These are phyloP conservation scores for Microctonus brassicae DNA, from an alignment of 2,888 invertebrate genomes.

Conservation along the genomic window DNA sequence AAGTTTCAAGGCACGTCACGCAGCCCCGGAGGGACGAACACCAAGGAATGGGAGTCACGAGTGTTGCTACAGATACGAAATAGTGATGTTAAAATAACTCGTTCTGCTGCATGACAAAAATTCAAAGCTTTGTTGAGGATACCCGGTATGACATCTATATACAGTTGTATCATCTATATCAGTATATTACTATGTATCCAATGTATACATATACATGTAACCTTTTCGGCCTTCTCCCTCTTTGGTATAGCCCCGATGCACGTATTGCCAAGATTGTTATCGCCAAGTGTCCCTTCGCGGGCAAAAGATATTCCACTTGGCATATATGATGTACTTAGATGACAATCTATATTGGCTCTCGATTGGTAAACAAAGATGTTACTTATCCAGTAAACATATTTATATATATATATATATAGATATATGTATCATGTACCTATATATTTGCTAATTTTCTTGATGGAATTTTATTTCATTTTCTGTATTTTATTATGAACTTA, in stretches of 20 bases:
- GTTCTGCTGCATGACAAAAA: slow-evolving; percentile 19
- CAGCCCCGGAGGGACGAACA: slow-evolving; percentile 16
- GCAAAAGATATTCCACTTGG: slow-evolving; percentile 4
- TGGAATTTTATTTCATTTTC: background rate
- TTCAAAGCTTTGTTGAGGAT: slow-evolving; percentile 2
- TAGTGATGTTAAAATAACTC: slow-evolving; percentile 32
- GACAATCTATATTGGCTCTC: slow-evolving; percentile 46
- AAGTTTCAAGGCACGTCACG: slow-evolving; percentile 31
- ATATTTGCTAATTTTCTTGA: background rate
- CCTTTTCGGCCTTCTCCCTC: background rate
- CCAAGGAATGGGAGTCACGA: slow-evolving; percentile 8
- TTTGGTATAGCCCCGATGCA: background rate
- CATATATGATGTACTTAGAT: slow-evolving; percentile 33
- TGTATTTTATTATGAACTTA: background rate
- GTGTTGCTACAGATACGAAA: slow-evolving; percentile 24
- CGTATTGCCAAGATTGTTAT: slow-evolving; percentile 24
- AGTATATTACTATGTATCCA: too few species aligned
- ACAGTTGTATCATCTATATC: too few species aligned
- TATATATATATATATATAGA: too few species aligned
- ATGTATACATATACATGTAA: background rate
- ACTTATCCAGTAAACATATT: slow-evolving; percentile 27
- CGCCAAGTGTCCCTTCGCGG: background rate
- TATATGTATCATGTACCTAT: too few species aligned
- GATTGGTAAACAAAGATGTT: slow-evolving; percentile 47
- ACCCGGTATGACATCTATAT: background rate